Conservation (phyloP, 2,888 invertebrate species). For the Sphaerophoria taeniata region DNA sequence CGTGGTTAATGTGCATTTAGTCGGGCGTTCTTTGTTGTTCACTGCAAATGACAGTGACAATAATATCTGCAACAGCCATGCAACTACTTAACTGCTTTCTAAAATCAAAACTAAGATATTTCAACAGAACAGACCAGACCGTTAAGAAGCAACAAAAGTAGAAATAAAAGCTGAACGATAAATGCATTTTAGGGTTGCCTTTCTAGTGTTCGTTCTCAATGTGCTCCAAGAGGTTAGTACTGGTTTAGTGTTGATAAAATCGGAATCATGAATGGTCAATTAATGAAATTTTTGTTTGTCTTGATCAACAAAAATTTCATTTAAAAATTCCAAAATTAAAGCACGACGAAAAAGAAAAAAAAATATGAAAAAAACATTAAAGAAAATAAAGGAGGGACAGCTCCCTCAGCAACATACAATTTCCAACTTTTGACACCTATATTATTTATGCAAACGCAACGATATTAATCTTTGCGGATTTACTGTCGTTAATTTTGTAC, state of each 20-base stretch:
- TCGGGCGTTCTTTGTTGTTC: neutral
- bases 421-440: too few relatives aligned
- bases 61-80: conserved; percentile 30
- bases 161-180: conserved; percentile 14
- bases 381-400: too few relatives aligned
- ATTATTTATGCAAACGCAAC: too few relatives aligned
- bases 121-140: conserved; percentile 13
- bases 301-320: too few relatives aligned
- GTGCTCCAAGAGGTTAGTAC: neutral
- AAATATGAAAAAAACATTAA: too few relatives aligned
- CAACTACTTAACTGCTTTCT: conserved; percentile 22
- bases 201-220: neutral
- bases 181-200: conserved; percentile 36
- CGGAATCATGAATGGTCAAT: too few relatives aligned
- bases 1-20: conserved; percentile 53
- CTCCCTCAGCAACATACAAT: too few relatives aligned
- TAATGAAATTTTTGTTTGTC: too few relatives aligned
- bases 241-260: neutral
- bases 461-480: too few relatives aligned
- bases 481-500: too few relatives aligned
- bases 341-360: too few relatives aligned
- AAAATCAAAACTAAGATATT: conserved; percentile 36
- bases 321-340: too few relatives aligned
- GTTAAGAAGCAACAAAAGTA: conserved; percentile 33
- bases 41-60: conserved; percentile 46